These are phyloP conservation scores for Lipophrys pholis DNA, from an alignment of 2,113 vertebrate species.

Conservation along the genomic window DNA sequence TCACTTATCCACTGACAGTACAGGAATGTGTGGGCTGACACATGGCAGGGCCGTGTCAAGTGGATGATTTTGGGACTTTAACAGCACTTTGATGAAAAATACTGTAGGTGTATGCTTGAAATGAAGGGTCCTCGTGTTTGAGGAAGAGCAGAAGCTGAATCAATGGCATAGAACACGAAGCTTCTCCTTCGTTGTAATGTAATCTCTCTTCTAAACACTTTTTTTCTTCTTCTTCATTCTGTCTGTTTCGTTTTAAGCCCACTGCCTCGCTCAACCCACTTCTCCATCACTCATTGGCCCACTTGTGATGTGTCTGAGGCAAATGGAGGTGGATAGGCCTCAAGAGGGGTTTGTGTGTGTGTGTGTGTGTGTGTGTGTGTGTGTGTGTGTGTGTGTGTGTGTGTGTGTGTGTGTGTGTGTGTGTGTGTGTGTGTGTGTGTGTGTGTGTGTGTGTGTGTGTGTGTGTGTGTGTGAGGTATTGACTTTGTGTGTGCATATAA, in stretches of 20 bases:
- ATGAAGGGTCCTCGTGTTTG: not conserved
- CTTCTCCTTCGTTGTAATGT: constrained; percentile 27
- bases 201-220: constrained; percentile 19
- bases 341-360: constrained; percentile 29
- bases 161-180: constrained; percentile 8
- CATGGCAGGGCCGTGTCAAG: constrained; percentile 4
- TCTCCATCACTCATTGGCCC: constrained; percentile 49
- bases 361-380: constrained; percentile 14
- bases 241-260: constrained; percentile 48
- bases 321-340: constrained; percentile 52
- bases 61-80: constrained; percentile 4
- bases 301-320: constrained; percentile 48
- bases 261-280: constrained; percentile 56
- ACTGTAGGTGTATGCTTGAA: not conserved
- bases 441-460: not conserved
- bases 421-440: not conserved
- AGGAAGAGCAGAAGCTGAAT: constrained; percentile 6
- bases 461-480: not conserved
- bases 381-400: no score
- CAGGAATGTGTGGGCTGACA: constrained; percentile 16
- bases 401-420: constrained; percentile 7
- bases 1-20: not conserved
- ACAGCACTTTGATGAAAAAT: constrained; percentile 14
- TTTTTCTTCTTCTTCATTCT: constrained; percentile 3
- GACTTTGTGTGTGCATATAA: not conserved